Conservation (phyloP, 2,113 vertebrate genomes). For the Poecilia latipinna region DNA sequence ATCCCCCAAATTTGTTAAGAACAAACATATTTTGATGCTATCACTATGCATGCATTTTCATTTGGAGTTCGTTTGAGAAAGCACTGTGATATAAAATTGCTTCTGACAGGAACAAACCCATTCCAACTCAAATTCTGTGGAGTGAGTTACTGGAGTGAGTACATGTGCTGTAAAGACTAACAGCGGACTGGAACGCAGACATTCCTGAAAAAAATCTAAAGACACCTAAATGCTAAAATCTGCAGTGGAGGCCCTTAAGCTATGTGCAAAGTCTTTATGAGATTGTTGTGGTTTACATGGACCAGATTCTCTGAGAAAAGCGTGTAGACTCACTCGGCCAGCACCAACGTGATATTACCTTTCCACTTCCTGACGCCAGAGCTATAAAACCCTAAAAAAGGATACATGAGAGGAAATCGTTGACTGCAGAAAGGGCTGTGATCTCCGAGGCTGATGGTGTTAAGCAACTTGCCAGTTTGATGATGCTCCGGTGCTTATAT, state of each 20-base stretch:
- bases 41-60: conserved; percentile 28
- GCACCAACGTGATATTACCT: conserved; percentile 5
- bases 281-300: conserved; percentile 40
- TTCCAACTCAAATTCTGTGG: conserved; percentile 7
- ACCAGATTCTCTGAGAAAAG: conserved; percentile 14
- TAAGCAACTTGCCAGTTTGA: conserved; percentile 71
- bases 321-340: conserved; percentile 12
- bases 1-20: background rate
- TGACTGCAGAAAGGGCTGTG: conserved; percentile 85
- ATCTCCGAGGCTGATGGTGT: conserved; percentile 76
- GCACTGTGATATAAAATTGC: background rate
- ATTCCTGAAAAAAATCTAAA: conserved; percentile 60
- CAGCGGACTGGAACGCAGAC: conserved; percentile 60
- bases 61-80: background rate
- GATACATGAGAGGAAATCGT: conserved; percentile 92
- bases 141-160: conserved; percentile 57
- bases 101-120: conserved; percentile 30
- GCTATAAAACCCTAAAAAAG: conserved; percentile 64
- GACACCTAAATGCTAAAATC: conserved; percentile 54
- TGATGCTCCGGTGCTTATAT: conserved; percentile 80
- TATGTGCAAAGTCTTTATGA: conserved; percentile 34
- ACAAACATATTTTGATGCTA: background rate
- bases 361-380: conserved; percentile 10
- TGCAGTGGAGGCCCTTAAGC: conserved; percentile 36
- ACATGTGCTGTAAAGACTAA: conserved; percentile 61